Conservation (phyloP, 2,888 invertebrate genomes). For the Dromius quadrimaculatus region DNA sequence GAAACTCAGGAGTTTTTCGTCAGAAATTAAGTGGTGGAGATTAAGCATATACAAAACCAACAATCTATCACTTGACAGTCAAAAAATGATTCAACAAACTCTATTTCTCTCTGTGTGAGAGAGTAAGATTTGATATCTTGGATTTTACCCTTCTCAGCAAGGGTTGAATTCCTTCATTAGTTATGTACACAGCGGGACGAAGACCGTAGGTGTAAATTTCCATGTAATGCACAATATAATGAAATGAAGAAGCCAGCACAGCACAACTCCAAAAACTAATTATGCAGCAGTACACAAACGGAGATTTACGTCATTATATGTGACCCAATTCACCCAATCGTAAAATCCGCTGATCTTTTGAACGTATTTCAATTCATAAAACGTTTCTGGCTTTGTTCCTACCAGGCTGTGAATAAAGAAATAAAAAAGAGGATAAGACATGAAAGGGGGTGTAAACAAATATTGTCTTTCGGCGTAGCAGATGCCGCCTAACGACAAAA, state of each 20-base stretch:
- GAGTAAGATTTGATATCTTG: too few species aligned
- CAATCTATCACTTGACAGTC: too few species aligned
- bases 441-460: constrained; percentile 24
- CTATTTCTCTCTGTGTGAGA: too few species aligned
- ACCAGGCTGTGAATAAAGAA: neutral
- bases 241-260: neutral
- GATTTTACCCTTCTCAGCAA: too few species aligned
- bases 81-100: too few species aligned
- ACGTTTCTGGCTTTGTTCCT: neutral
- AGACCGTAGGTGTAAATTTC: neutral
- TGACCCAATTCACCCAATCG: neutral
- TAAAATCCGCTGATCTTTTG: constrained; percentile 6
- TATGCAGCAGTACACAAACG: neutral
- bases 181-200: too few species aligned
- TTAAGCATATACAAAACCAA: too few species aligned
- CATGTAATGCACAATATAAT: neutral
- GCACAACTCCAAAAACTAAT: neutral
- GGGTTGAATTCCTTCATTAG: too few species aligned
- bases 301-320: neutral
- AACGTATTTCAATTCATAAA: constrained; percentile 20
- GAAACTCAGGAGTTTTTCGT: too few species aligned
- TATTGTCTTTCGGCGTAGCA: constrained; percentile 25
- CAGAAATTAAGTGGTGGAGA: too few species aligned
- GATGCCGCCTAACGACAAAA: constrained; percentile 29
- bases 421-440: constrained; percentile 16